Conservation (phyloP, 2,888 invertebrate genomes). For the Papilio gigon region DNA sequence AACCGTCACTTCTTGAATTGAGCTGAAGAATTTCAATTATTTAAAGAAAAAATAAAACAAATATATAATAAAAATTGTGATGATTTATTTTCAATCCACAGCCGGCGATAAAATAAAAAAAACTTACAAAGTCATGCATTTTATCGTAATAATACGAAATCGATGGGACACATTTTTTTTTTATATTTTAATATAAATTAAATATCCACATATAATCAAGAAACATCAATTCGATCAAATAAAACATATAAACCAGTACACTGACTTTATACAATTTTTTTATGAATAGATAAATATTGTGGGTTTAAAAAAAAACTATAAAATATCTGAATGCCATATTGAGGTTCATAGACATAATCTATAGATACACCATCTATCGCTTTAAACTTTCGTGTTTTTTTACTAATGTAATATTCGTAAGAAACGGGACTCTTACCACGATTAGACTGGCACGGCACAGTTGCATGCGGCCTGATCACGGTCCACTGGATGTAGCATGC, state of each 20-base stretch:
- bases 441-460: no score
- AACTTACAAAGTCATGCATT: conserved; percentile 41
- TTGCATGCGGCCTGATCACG: no score
- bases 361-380: no score
- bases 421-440: no score
- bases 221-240: conserved; percentile 7
- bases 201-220: conserved; percentile 12
- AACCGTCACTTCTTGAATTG: neutral
- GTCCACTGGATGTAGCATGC: no score
- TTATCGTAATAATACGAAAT: conserved; percentile 30
- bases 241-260: conserved; percentile 28
- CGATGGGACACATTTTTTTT: conserved; percentile 41
- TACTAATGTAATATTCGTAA: no score
- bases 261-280: no score
- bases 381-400: no score
- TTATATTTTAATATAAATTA: conserved; percentile 33
- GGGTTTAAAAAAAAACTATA: neutral
- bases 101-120: conserved; percentile 66
- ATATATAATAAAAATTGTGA: conserved; percentile 71
- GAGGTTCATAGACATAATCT: no score
- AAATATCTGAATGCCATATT: neutral
- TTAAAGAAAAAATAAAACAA: conserved; percentile 54
- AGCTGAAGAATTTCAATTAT: neutral
- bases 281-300: neutral
- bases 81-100: conserved; percentile 78